Evolutionary conservation across 2,797 vertebrate genomes (phyloP), one percentile per base, ranked within the genome.

Genomic region (Atherinosoma microstoma): DNA sequence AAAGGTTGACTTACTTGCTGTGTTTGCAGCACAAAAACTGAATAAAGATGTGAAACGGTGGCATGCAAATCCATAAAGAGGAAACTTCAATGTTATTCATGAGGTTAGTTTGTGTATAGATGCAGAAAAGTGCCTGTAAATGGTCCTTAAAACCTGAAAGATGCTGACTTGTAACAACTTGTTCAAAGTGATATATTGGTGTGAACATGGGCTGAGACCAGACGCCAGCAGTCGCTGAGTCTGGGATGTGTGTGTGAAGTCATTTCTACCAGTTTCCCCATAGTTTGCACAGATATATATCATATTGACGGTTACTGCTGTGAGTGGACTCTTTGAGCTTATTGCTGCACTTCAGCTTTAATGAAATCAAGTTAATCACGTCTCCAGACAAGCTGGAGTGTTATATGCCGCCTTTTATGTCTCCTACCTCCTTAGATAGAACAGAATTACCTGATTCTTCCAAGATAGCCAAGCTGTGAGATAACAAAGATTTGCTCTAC

Each of bases 311-410:
- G 78, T 76, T 78, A 70, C 78, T 62, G 79, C 78, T 64, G 69
- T 32, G 72, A 45, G 79, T 34, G 75, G 83, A 88, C 73, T 47
- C 75, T 76, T 62, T 29, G 69, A 76, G 67, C 75, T 69, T 56
- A 56, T 73, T 84, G 80, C 84, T 91, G 84, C 83, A 54, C 73
- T 83, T 85, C 82, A 85, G 84, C 70, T 76, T 80, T 78, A 87
- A 90, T 88, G 73, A 77, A 89, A 88, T 84, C 66, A 76, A 78
- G 67, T 85, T 80, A 81, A 88, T 90, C 76, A 74, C 85, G 73
- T 35, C 64, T 73, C 80, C 65, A 49, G 77, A 85, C 78, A 54
- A 78, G 71, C 75, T 58, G 53, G 77, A 64, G 78, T 66, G 72
- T 68, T 63, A 22, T 67, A 61, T 38, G 63, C 67, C 34, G 73